Evolutionary conservation across 1,140 invertebrate genomes (phyloP), one percentile per base, ranked within the genome.

Genomic region (Brachionus rubens): DNA sequence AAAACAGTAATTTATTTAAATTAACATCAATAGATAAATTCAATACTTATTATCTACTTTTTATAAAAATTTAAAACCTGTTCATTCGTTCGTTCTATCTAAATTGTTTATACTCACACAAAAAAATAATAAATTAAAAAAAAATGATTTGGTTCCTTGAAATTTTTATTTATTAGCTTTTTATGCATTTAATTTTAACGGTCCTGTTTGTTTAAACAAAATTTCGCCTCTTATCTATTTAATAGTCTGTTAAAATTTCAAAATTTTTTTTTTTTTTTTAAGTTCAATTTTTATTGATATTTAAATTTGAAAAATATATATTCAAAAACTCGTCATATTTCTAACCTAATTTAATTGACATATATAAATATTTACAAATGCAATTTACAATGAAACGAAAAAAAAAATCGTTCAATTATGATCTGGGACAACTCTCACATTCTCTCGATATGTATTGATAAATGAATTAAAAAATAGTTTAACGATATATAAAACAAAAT

Each of bases 281-380:
- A 65, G 43, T 36, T 65, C 24, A 19, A 65, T 43, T 65, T 65
- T 65, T 65, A 43, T 65, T 65, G 33, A 43, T 65, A 43, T 65
- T 43, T 65, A 65, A 65, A 65, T 65, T 65, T 65, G 7, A 43
- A 43, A 36, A 36, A 36, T 59, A n/a, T 30, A 33, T 59, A 36
- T 19, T 41, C 9, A 14, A 30, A 59, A 59, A 65, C 40, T 65
- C 59, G 59, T 65, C 59, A 65, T 65, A 65, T 65, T 65, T 65
- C 59, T 65, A 65, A 65, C 59, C 59, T 65, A 65, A 65, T 65
- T 65, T 43, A 43, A 65, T 65, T 65, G 59, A 65, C 59, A 65
- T 65, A 65, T 65, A 65, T 65, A 59, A 59, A 59, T 59, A 59
- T 59, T 59, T 59, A 59, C 54, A 19, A 59, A 7, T 54, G 52